Conservation (phyloP, 2,113 vertebrate genomes). For the Sprattus sprattus region DNA sequence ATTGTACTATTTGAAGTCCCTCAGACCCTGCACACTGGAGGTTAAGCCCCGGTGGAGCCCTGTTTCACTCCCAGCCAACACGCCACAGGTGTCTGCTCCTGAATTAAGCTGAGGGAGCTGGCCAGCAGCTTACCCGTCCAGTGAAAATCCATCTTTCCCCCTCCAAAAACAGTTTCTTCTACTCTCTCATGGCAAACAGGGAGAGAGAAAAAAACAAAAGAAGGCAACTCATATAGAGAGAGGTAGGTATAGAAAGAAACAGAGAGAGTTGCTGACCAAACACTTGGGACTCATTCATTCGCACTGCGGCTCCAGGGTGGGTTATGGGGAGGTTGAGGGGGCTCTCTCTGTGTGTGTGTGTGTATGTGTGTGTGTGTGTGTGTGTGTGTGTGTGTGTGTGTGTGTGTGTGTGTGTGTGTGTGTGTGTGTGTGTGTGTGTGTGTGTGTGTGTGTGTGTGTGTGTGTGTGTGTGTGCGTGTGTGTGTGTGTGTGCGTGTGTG, state of each 20-base stretch:
- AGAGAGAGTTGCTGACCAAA: conserved; percentile 84
- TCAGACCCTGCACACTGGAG: not conserved
- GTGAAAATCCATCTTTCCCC: not conserved
- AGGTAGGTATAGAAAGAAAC: not conserved
- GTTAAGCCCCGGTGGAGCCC: not conserved
- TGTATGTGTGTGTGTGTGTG: conserved; percentile 13
- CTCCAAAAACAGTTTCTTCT: conserved; percentile 26
- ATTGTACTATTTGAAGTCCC: not conserved
- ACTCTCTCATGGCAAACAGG: conserved; percentile 36
- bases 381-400: conserved; percentile 45
- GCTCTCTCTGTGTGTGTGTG: no score
- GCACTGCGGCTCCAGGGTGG: conserved; percentile 80
- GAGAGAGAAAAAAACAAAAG: conserved; percentile 36
- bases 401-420: not conserved
- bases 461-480: conserved; percentile 29
- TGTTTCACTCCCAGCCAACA: not conserved
- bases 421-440: conserved; percentile 46
- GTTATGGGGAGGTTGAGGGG: conserved; percentile 37
- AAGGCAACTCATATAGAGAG: not conserved
- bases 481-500: conserved; percentile 40
- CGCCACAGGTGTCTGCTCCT: not conserved
- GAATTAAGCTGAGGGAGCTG: not conserved
- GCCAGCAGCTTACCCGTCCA: not conserved
- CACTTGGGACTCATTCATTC: conserved; percentile 94
- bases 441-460: conserved; percentile 9